Percentiles rank a stretch among this genome's conserved stretches.
These are phyloP conservation scores for Parapristionchus giblindavisi DNA, from an alignment of 2,888 invertebrate species.

Conservation along the genomic window DNA sequence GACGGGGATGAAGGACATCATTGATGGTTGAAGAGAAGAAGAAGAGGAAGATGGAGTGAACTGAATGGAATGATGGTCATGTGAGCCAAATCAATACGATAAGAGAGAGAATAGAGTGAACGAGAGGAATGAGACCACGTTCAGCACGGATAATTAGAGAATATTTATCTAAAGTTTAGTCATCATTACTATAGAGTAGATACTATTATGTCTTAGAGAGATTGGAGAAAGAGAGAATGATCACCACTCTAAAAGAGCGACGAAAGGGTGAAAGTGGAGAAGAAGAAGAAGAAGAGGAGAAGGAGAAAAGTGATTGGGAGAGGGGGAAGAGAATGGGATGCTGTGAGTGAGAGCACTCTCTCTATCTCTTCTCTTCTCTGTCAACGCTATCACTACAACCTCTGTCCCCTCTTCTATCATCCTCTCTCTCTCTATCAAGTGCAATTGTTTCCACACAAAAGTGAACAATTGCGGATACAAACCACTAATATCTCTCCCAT, in stretches of 20 bases:
- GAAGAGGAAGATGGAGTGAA: background rate
- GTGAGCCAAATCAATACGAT: background rate
- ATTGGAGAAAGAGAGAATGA: background rate
- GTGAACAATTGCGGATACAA: too few species aligned
- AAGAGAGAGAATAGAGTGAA: conserved; percentile 1
- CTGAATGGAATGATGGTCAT: background rate
- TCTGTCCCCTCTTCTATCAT: background rate
- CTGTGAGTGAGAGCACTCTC: background rate
- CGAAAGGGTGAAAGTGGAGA: background rate
- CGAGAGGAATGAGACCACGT: background rate
- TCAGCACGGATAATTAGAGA: background rate
- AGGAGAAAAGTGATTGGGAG: background rate
- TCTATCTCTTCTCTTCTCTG: background rate
- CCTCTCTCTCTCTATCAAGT: conserved; percentile 3
- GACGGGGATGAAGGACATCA: conserved; percentile 33
- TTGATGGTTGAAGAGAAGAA: conserved; percentile 11
- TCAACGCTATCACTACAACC: background rate
- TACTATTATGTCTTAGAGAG: too few species aligned
- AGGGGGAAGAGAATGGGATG: conserved; percentile 2
- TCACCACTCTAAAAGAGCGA: background rate
- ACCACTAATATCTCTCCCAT: too few species aligned
- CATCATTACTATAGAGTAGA: conserved; percentile 12
- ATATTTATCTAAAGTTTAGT: background rate
- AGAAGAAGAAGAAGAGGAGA: background rate
- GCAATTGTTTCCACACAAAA: too few species aligned